These are phyloP conservation scores for Drosophila ezoana DNA, from an alignment of 2,888 invertebrate genomes.

Conservation along the genomic window DNA sequence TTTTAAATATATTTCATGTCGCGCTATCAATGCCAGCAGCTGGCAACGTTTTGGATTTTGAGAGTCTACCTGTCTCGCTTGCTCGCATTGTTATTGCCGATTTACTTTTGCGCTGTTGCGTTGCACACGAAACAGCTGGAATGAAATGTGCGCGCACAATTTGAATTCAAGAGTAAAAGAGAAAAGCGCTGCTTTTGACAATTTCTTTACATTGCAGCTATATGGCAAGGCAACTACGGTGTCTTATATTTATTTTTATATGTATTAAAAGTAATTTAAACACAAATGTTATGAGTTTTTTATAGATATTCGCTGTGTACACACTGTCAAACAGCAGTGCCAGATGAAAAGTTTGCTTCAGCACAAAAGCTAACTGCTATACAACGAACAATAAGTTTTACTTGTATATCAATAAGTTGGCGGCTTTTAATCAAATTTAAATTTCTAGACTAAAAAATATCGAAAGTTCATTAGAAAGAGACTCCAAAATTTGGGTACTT, in stretches of 20 bases:
- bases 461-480: background rate
- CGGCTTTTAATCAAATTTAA: background rate
- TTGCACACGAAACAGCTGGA: slow-evolving; percentile 46
- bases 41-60: slow-evolving; percentile 28
- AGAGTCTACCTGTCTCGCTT: slow-evolving; percentile 31
- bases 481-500: background rate
- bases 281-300: background rate
- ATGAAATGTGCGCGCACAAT: slow-evolving; percentile 39
- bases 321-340: slow-evolving; percentile 35
- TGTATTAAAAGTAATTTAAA: background rate
- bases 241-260: background rate
- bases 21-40: slow-evolving; percentile 4
- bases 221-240: background rate
- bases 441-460: background rate
- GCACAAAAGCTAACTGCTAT: slow-evolving; percentile 19
- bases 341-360: background rate
- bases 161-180: slow-evolving; percentile 10
- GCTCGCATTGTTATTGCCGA: slow-evolving; percentile 18
- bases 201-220: no score
- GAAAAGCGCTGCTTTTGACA: rapidly evolving
- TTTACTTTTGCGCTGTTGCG: slow-evolving; percentile 14
- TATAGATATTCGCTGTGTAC: background rate
- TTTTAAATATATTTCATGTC: slow-evolving; percentile 11
- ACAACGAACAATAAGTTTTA: background rate
- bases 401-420: slow-evolving; percentile 13